Evolutionary conservation across 2,113 vertebrate species (phyloP).

Genomic region (Myiozetetes cayanensis): DNA sequence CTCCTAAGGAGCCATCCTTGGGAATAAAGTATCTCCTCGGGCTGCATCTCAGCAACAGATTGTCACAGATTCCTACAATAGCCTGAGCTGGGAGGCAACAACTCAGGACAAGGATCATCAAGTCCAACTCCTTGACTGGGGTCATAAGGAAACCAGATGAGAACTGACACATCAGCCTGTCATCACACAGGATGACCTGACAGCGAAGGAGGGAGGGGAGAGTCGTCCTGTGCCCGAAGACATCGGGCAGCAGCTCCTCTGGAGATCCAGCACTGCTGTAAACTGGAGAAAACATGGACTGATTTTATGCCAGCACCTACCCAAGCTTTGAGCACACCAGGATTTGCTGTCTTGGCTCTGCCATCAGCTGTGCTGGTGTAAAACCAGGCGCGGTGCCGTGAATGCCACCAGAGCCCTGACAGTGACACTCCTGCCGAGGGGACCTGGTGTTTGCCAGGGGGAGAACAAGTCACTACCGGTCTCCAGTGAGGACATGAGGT

Average conservation of each 20-base stretch:
- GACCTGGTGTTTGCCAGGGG: background rate
- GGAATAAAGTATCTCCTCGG: background rate
- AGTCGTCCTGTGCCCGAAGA: background rate
- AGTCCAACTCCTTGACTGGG: accelerated
- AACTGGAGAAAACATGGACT: background rate
- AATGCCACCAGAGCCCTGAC: background rate
- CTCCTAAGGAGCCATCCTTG: background rate
- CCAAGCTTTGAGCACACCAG: background rate
- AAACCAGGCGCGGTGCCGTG: background rate
- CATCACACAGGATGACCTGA: background rate
- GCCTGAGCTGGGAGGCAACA: background rate
- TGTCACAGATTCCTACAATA: background rate
- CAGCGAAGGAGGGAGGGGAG: background rate
- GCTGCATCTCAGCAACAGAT: background rate
- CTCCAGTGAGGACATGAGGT: background rate
- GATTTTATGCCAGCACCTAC: background rate
- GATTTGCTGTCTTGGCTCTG: background rate
- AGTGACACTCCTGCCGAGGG: background rate
- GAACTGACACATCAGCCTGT: background rate
- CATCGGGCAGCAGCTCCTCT: background rate
- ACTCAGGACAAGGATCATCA: background rate
- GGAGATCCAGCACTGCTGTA: background rate
- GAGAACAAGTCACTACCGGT: background rate
- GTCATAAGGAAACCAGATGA: background rate
- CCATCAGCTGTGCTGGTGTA: background rate